Evolutionary conservation across 2,113 vertebrate species (phyloP).

Genomic region (Astur gentilis): DNA sequence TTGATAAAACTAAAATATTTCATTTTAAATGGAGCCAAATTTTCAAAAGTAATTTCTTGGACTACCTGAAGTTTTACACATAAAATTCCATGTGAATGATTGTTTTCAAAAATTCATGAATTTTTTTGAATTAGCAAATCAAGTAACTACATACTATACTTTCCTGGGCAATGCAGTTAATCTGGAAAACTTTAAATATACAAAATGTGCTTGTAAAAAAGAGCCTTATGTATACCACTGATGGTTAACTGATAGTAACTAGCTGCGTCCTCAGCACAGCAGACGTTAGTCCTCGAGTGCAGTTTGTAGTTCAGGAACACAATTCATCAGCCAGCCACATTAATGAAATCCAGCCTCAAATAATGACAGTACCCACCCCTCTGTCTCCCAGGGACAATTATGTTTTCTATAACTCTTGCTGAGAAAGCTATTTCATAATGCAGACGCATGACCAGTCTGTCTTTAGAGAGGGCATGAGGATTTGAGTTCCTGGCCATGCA

Average conservation of each 20-base stretch:
- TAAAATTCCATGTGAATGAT: not conserved
- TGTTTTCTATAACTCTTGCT: constrained; percentile 12
- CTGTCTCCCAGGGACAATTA: constrained; percentile 4
- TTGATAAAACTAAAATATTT: not conserved
- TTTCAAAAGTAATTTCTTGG: not conserved
- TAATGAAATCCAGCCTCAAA: constrained; percentile 7
- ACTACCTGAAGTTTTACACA: not conserved
- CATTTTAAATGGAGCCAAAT: not conserved
- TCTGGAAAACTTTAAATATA: not conserved
- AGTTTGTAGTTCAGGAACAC: not conserved
- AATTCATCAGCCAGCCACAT: not conserved
- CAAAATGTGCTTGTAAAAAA: not conserved
- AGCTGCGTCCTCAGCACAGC: not conserved
- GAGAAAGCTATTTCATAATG: not conserved
- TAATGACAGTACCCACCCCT: not conserved
- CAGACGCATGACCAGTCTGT: not conserved
- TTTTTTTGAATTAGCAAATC: not conserved
- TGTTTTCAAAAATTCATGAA: not conserved
- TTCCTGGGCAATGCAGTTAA: not conserved
- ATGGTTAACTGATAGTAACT: not conserved
- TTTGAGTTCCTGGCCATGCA: not conserved
- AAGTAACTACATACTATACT: not conserved
- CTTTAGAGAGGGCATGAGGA: not conserved
- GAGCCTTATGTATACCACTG: not conserved
- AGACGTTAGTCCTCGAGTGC: not conserved